Evolutionary conservation across 2,888 invertebrate species (phyloP), one percentile per base, ranked within the genome.

Genomic region (Tubulanus polymorphus): DNA sequence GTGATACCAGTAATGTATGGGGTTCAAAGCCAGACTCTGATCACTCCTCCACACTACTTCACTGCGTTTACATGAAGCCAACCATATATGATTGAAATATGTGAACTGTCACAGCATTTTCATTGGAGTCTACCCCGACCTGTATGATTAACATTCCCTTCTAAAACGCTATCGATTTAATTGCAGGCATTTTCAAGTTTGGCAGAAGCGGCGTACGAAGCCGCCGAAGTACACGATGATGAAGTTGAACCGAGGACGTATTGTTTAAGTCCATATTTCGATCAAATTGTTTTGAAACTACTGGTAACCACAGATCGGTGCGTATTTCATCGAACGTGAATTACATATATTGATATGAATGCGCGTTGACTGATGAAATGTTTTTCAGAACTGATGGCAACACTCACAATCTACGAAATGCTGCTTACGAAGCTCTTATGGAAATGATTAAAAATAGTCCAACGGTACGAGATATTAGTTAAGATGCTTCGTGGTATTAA

Each of bases 391-490:
- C 87, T 37, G 97, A 99, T 81, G 94, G 93, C 32, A 78, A 77
- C 57, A 79, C 93, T 78, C 91, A 92, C 50, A 97, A 97, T 79
- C 83, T 99, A 54, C 84, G 99, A 63, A 91, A 93, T 27, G 95
- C 97, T 30, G 99, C 99, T 0, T 99, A 99, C 77, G 97, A 99
- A 80, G 96, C 99, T 0, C 84, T 99, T 0, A 99, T 99, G 97
- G 97, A 97, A 82, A 90, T 99, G 90, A 92, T 99, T 45, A 99
- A 97, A 79, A 97, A 96, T 79, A 95, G 95, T 1, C 96, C 99
- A 0, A 86, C 87, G 64, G 81, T 78, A 63, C 15, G 25, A 25
- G 6, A 23, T 28, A 27, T 27, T 8, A 23, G 45, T 54, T 3
- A 37, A 2, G 32, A 20, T 37, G n/a, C 10, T 10, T 12, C 10